phyloP scores from a whole-genome alignment of 2,113 vertebrate genomes.

The Hydrochoerus hydrochaeris region DNA sequence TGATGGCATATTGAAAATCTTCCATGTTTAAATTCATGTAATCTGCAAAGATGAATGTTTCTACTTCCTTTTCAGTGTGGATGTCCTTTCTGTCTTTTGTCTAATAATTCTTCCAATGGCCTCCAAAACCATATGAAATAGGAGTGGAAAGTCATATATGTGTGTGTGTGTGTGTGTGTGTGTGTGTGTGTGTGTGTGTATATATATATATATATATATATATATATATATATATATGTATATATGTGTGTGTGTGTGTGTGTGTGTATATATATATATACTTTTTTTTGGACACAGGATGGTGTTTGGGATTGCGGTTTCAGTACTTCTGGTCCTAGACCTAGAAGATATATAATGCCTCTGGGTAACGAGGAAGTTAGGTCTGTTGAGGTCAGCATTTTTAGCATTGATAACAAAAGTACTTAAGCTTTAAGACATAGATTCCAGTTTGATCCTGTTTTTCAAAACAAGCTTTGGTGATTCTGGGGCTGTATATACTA shows the following conservation, averaged over 20 bases:
- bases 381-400: background rate
- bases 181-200: too few relatives aligned
- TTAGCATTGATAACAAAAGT: background rate
- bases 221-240: too few relatives aligned
- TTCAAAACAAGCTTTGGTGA: background rate
- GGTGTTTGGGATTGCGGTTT: background rate
- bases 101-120: background rate
- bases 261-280: too few relatives aligned
- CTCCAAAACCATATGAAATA: background rate
- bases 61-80: background rate
- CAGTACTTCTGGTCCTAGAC: background rate
- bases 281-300: background rate
- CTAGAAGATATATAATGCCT: background rate
- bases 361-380: background rate
- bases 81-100: background rate
- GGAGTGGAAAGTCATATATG: background rate
- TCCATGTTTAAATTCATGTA: background rate
- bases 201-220: too few relatives aligned
- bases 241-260: too few relatives aligned
- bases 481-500: background rate
- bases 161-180: too few relatives aligned
- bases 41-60: background rate
- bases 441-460: background rate
- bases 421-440: background rate
- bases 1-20: background rate